Conservation (phyloP, 2,797 vertebrate species). For the Limnodromus scolopaceus region DNA sequence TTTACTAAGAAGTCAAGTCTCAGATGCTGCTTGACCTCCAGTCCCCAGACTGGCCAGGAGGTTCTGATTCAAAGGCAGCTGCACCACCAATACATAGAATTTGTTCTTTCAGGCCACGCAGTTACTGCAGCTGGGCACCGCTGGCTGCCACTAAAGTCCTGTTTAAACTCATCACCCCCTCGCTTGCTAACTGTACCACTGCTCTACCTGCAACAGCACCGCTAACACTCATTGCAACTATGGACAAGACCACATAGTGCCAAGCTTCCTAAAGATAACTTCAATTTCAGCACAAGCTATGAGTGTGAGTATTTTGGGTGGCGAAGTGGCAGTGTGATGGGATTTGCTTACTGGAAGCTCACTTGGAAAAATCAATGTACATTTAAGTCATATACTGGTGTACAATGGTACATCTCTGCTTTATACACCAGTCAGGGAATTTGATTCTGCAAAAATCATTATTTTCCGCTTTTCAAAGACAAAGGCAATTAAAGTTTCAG, state of each 20-base stretch:
- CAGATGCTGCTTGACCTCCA: neutral
- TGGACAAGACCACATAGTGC: neutral
- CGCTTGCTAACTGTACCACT: too few species aligned
- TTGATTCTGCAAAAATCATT: neutral
- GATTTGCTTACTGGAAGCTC: neutral
- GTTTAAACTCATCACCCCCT: neutral
- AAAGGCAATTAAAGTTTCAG: neutral
- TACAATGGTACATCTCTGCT: neutral
- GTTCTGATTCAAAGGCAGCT: neutral
- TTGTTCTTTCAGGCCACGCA: neutral
- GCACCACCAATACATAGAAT: neutral
- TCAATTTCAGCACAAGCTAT: neutral
- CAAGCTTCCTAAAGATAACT: neutral
- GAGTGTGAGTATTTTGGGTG: neutral
- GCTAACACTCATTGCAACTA: neutral
- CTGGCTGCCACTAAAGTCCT: neutral
- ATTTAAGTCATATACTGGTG: neutral
- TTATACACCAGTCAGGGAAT: neutral
- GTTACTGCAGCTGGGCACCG: neutral
- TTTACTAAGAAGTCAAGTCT: neutral
- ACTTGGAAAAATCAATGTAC: neutral
- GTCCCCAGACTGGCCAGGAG: neutral
- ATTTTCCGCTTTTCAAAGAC: neutral
- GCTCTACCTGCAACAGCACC: neutral
- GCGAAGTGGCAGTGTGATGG: accelerated